phyloP scores from a whole-genome alignment of 2,797 vertebrate species.

The Erithacus rubecula region DNA sequence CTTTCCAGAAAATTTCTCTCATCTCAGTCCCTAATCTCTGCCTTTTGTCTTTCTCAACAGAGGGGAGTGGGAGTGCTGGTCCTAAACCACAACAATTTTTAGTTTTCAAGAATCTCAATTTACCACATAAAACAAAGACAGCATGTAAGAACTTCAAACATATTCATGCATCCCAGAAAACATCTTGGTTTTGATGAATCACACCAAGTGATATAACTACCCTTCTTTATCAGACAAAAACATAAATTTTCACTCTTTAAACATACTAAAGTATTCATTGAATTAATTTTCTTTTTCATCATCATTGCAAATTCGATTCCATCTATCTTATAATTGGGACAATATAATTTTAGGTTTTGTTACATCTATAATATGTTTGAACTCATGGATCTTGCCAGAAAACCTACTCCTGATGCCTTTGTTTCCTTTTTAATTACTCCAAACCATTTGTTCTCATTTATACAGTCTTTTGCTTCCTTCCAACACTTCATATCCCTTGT shows the following conservation, averaged over 20 bases:
- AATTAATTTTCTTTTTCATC: not conserved
- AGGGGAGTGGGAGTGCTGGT: fast-evolving
- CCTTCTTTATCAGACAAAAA: not conserved
- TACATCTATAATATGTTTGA: not conserved
- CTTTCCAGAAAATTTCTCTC: not conserved
- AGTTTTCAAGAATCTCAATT: not conserved
- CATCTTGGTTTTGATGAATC: not conserved
- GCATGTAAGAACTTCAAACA: not conserved
- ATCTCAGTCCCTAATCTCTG: not conserved
- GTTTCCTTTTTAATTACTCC: not conserved
- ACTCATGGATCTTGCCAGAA: not conserved
- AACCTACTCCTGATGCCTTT: not conserved
- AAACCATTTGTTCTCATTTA: not conserved
- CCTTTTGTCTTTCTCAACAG: not conserved
- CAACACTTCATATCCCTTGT: not conserved
- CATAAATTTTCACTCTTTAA: not conserved
- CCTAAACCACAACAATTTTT: not conserved
- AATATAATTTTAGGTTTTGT: not conserved
- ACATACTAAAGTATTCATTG: not conserved
- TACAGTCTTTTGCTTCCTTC: not conserved
- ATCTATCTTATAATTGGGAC: not conserved
- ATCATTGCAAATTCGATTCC: not conserved
- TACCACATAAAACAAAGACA: not conserved
- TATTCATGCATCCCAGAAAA: not conserved
- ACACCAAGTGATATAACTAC: not conserved